Conservation (phyloP, 2,888 invertebrate genomes). For the Idaea dimidiata region DNA sequence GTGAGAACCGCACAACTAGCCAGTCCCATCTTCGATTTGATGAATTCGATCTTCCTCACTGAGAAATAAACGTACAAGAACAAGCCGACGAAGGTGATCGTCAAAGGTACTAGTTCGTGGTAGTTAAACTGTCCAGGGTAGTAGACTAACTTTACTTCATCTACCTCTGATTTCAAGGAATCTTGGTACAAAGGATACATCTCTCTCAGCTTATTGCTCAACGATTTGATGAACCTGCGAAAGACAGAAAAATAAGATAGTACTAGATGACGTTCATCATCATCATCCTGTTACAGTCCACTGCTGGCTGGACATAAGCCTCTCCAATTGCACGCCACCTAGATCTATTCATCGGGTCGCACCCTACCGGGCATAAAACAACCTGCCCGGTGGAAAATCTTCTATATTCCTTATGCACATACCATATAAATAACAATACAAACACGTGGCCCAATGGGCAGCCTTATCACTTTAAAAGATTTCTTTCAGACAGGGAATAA, state of each 20-base stretch:
- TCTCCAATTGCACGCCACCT: too few relatives aligned
- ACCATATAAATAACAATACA: too few relatives aligned
- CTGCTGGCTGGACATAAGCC: too few relatives aligned
- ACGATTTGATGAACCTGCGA: constrained; percentile 87
- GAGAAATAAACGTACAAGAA: constrained; percentile 97
- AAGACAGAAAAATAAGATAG: constrained; percentile 24
- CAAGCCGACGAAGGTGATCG: constrained; percentile 90
- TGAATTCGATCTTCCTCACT: constrained; percentile 96
- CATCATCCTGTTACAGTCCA: too few relatives aligned
- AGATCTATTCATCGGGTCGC: too few relatives aligned
- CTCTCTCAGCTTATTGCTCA: constrained; percentile 84
- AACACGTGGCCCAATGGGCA: too few relatives aligned
- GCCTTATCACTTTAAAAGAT: too few relatives aligned
- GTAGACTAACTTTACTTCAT: constrained; percentile 84
- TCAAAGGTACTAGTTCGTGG: constrained; percentile 90
- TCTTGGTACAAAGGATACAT: constrained; percentile 87
- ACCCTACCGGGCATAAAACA: too few relatives aligned
- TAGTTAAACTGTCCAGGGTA: constrained; percentile 95
- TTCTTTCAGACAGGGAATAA: too few relatives aligned
- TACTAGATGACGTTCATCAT: too few relatives aligned
- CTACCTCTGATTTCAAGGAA: constrained; percentile 56
- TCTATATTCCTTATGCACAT: too few relatives aligned
- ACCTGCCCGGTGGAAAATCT: too few relatives aligned
- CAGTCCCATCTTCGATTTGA: constrained; percentile 91
- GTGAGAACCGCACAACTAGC: constrained; percentile 95